These are phyloP conservation scores for Pseudochromis fuscus DNA, from an alignment of 2,797 vertebrate genomes.

Conservation along the genomic window DNA sequence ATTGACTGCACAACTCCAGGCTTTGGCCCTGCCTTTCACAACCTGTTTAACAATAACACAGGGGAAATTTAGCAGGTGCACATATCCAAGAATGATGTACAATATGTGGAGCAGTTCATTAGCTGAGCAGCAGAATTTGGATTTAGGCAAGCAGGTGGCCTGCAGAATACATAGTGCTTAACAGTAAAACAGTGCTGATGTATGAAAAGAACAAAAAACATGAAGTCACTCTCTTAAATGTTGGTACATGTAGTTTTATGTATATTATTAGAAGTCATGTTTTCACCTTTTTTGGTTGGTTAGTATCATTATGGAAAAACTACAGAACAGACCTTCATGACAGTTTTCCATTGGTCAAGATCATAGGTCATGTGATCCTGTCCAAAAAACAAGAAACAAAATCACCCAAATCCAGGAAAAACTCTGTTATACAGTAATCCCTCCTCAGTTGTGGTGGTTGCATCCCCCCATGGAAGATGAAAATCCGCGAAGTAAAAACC, in stretches of 20 bases:
- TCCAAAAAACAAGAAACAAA: too few species aligned
- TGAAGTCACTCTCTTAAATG: background rate
- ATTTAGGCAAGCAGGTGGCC: conserved; percentile 18
- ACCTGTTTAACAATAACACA: conserved; percentile 27
- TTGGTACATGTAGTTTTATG: background rate
- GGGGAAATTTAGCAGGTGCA: conserved; percentile 33
- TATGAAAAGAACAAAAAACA: background rate
- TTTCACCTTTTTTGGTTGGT: too few species aligned
- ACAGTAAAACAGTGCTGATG: background rate
- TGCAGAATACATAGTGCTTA: background rate
- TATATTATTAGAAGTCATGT: too few species aligned
- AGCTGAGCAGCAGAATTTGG: conserved; percentile 35
- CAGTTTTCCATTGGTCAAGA: too few species aligned
- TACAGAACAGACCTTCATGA: too few species aligned
- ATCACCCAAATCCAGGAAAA: too few species aligned
- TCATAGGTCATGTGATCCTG: too few species aligned
- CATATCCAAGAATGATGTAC: conserved; percentile 29
- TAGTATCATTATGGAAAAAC: too few species aligned
- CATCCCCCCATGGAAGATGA: too few species aligned
- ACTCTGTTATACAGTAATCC: too few species aligned
- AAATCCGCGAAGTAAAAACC: too few species aligned
- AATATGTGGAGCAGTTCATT: conserved; percentile 27
- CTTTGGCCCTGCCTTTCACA: conserved; percentile 11
- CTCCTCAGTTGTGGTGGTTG: too few species aligned
- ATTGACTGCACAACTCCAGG: background rate